These are phyloP conservation scores for Chrysomela aeneicollis DNA, from an alignment of 2,888 invertebrate genomes.

Conservation along the genomic window DNA sequence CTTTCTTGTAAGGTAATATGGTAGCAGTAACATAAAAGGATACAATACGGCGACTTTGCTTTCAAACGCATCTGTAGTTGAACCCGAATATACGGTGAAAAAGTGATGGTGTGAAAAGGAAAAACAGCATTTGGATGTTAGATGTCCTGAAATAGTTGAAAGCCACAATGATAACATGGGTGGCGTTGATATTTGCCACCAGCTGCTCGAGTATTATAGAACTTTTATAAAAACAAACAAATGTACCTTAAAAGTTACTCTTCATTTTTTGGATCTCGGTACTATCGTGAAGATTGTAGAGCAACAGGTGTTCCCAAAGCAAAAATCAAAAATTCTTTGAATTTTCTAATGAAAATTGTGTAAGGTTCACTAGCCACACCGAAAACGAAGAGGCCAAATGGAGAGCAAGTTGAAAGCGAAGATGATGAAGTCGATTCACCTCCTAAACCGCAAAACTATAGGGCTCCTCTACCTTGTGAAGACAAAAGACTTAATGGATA, in stretches of 20 bases:
- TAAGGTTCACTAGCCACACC: slow-evolving; percentile 19
- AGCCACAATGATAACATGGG: slow-evolving; percentile 50
- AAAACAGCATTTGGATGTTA: slow-evolving; percentile 24
- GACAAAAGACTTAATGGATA: slow-evolving; percentile 10
- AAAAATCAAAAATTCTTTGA: slow-evolving; percentile 18
- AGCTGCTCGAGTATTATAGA: slow-evolving; percentile 48
- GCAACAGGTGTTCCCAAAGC: slow-evolving; percentile 15
- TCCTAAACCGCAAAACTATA: slow-evolving; percentile 14
- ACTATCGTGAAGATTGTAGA: slow-evolving; percentile 20
- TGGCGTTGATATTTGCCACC: slow-evolving; percentile 49
- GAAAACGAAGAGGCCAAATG: slow-evolving; percentile 19
- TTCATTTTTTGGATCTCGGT: slow-evolving; percentile 28
- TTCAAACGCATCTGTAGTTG: slow-evolving; percentile 47
- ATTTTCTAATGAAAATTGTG: slow-evolving; percentile 20
- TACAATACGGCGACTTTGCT: no score
- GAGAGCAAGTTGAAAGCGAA: slow-evolving; percentile 18
- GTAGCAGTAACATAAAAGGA: no score
- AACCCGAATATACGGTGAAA: slow-evolving; percentile 40
- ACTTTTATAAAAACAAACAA: slow-evolving; percentile 48
- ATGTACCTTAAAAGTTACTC: slow-evolving; percentile 49
- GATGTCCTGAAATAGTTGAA: slow-evolving; percentile 48
- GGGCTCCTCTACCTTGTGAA: slow-evolving; percentile 14
- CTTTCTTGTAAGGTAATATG: no score
- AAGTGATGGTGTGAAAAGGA: slow-evolving; percentile 33
- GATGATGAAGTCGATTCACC: slow-evolving; percentile 15